Percentiles rank a stretch among this genome's conserved stretches.
These are phyloP conservation scores for Euura saliciscinereae DNA, from an alignment of 1,140 invertebrate species.

Conservation along the genomic window DNA sequence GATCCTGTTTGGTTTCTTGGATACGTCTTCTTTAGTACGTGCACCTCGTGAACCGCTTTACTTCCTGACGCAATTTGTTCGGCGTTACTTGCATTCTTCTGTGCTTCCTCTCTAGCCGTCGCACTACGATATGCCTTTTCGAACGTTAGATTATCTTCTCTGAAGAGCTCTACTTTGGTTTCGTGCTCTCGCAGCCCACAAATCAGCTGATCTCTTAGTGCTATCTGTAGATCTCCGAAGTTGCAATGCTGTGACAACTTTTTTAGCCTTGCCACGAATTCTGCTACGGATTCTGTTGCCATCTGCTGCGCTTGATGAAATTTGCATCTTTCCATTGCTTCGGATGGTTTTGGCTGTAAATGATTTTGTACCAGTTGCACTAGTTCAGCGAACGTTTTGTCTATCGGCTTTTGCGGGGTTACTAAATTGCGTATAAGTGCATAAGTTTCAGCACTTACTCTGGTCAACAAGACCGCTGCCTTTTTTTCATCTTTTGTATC, in stretches of 20 bases:
- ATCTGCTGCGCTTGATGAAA: conserved; percentile 21
- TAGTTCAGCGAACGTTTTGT: conserved; percentile 7
- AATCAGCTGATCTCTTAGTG: conserved; percentile 18
- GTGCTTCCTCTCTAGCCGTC: no score
- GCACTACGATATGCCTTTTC: no score
- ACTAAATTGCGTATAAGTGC: conserved; percentile 18
- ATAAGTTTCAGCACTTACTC: conserved; percentile 19
- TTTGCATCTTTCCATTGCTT: conserved; percentile 21
- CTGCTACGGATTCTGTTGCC: conserved; percentile 15
- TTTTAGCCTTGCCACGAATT: conserved; percentile 22
- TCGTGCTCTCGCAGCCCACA: conserved; percentile 15
- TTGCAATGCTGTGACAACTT: conserved; percentile 21
- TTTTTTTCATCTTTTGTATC: conserved; percentile 13
- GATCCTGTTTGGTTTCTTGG: no score
- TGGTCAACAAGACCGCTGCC: conserved; percentile 15
- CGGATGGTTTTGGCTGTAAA: conserved; percentile 17
- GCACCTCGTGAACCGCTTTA: conserved; percentile 10
- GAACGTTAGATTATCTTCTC: conserved; percentile 13
- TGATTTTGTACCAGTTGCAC: conserved; percentile 21
- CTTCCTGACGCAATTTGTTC: conserved; percentile 7
- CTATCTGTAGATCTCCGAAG: conserved; percentile 11
- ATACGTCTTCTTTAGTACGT: background rate
- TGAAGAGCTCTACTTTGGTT: conserved; percentile 18
- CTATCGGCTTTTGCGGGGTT: conserved; percentile 21
- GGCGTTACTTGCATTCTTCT: no score